phyloP scores from a whole-genome alignment of 1,140 invertebrate species.

The Holotrichia oblita region DNA sequence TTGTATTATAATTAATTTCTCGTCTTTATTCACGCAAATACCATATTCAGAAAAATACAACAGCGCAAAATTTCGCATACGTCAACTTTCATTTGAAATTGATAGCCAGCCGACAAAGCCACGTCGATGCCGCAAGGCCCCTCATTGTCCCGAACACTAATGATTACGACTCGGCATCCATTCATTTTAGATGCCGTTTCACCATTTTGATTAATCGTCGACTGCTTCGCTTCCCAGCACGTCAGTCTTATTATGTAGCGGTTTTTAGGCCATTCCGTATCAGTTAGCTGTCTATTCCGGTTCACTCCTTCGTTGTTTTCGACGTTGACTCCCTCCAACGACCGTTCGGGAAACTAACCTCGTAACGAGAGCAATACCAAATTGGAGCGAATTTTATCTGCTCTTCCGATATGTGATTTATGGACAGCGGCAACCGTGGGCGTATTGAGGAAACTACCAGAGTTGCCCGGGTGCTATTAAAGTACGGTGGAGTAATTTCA shows the following conservation, averaged over 20 bases:
- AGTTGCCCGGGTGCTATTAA: not conserved
- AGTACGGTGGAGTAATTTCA: not conserved
- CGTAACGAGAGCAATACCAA: slow-evolving; percentile 23
- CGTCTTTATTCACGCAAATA: too few species aligned
- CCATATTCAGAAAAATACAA: not conserved
- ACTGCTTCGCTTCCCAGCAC: not conserved
- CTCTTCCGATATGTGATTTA: slow-evolving; percentile 29
- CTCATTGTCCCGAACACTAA: slow-evolving; percentile 15
- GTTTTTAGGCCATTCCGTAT: slow-evolving; percentile 24
- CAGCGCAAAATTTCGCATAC: not conserved
- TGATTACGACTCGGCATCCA: slow-evolving; percentile 34
- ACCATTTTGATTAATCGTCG: slow-evolving; percentile 29
- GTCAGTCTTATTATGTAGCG: slow-evolving; percentile 33
- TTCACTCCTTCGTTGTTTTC: slow-evolving; percentile 18
- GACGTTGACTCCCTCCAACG: not conserved
- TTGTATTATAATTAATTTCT: too few species aligned
- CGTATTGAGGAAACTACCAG: slow-evolving; percentile 5
- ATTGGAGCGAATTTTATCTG: slow-evolving; percentile 10
- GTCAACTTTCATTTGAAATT: slow-evolving; percentile 28
- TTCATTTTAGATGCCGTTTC: slow-evolving; percentile 26
- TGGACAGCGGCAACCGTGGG: not conserved
- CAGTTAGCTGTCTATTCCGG: slow-evolving; percentile 16
- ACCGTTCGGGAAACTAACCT: not conserved
- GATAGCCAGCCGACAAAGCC: slow-evolving; percentile 20
- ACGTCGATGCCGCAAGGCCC: not conserved